Conservation (phyloP, 2,113 vertebrate species). For the Coryphaenoides rupestris region DNA sequence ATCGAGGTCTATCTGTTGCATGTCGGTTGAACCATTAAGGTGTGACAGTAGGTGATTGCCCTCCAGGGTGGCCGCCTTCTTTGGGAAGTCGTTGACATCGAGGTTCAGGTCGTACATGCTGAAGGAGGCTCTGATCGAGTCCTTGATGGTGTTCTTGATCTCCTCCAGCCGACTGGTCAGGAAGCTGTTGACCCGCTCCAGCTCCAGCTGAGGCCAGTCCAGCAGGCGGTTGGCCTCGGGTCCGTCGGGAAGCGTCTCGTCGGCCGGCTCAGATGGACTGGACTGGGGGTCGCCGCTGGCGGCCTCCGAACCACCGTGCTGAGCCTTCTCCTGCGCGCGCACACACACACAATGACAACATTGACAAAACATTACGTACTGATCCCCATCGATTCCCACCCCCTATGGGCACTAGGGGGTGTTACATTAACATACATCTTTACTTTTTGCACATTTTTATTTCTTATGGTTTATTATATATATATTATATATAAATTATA, state of each 20-base stretch:
- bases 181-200: constrained; percentile 95
- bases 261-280: constrained; percentile 50
- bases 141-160: constrained; percentile 97
- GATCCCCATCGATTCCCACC: too few species aligned
- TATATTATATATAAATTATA: too few species aligned
- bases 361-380: too few species aligned
- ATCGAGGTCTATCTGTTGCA: constrained; percentile 93
- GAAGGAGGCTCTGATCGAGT: constrained; percentile 94
- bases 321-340: constrained; percentile 82
- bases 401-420: too few species aligned
- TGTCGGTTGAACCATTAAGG: constrained; percentile 86
- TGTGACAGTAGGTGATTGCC: constrained; percentile 86
- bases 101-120: constrained; percentile 92
- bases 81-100: constrained; percentile 92
- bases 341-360: constrained; percentile 2
- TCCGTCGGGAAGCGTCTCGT: constrained; percentile 61
- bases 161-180: constrained; percentile 94
- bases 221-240: constrained; percentile 79
- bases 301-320: constrained; percentile 73
- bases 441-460: too few species aligned
- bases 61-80: constrained; percentile 87
- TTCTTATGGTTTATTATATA: too few species aligned
- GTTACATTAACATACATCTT: too few species aligned
- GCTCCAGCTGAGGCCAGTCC: constrained; percentile 91
- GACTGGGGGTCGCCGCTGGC: constrained; percentile 59